A percentile compares a stretch with the other conserved stretches of the same genome.
Conservation (phyloP, 2,888 invertebrate species). For the Clitarchus hookeri region DNA sequence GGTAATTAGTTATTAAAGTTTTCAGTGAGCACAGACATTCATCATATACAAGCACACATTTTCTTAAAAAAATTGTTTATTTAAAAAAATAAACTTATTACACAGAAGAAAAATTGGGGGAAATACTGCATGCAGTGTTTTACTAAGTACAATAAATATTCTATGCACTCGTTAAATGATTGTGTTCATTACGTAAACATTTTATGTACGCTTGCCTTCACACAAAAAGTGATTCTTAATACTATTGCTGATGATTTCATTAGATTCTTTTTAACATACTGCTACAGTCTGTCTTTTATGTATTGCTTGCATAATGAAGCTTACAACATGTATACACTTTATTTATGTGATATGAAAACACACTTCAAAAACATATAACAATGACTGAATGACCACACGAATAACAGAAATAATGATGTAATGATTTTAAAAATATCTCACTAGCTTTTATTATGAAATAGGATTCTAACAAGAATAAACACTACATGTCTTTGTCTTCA, state of each 20-base stretch:
- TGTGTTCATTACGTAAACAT: conserved; percentile 6
- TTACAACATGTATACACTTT: not conserved
- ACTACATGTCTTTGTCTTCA: conserved; percentile 1
- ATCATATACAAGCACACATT: not conserved
- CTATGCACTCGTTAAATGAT: not conserved
- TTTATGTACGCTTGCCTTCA: not conserved
- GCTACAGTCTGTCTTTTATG: conserved; percentile 14
- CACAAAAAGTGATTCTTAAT: not conserved
- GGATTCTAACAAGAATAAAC: conserved; percentile 3
- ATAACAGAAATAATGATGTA: not conserved
- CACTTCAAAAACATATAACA: not conserved
- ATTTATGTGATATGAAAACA: not conserved
- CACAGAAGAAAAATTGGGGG: not conserved
- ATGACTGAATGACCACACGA: not conserved
- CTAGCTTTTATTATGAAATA: not conserved
- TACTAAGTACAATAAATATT: not conserved
- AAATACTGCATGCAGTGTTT: not conserved
- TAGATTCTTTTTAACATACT: not conserved
- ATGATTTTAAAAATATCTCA: conserved; percentile 9
- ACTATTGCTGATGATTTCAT: not conserved
- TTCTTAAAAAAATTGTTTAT: conserved; percentile 6
- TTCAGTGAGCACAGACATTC: not conserved
- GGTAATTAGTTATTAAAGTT: not conserved
- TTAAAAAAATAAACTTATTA: conserved; percentile 2
- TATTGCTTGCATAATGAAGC: conserved; percentile 9